These are phyloP conservation scores for Geophilus truncorum DNA, from an alignment of 2,888 invertebrate species.

Conservation along the genomic window DNA sequence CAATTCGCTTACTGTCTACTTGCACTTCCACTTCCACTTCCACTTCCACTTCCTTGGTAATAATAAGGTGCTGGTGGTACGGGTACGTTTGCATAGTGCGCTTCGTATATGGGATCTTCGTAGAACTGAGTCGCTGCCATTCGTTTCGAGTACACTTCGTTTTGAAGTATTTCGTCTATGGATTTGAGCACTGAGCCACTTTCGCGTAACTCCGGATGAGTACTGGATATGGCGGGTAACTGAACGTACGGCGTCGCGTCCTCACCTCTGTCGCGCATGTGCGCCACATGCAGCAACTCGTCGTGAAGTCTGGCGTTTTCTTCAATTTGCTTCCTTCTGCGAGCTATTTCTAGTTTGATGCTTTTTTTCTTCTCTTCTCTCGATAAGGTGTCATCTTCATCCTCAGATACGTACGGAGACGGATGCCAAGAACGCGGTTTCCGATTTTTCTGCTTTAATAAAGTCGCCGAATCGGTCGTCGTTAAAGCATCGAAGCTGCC, in stretches of 20 bases:
- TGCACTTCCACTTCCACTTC: too few species aligned
- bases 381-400: constrained; percentile 54
- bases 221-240: neutral
- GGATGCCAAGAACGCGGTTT: constrained; percentile 54
- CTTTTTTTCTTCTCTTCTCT: constrained; percentile 57
- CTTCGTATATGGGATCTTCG: neutral
- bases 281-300: constrained; percentile 51
- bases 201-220: constrained; percentile 38
- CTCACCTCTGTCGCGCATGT: constrained; percentile 46
- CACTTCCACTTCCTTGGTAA: neutral
- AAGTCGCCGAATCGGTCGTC: neutral
- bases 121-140: neutral
- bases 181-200: constrained; percentile 49
- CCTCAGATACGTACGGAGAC: constrained; percentile 52
- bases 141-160: constrained; percentile 31
- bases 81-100: neutral
- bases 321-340: constrained; percentile 58
- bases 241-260: neutral
- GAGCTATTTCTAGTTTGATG: constrained; percentile 59
- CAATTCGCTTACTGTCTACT: constrained; percentile 14
- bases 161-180: constrained; percentile 47
- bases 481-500: constrained; percentile 39
- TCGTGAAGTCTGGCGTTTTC: constrained; percentile 55
- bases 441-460: constrained; percentile 8
- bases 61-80: too few species aligned